These are phyloP conservation scores for Zeugodacus cucurbitae DNA, from an alignment of 1,140 invertebrate genomes.

Conservation along the genomic window DNA sequence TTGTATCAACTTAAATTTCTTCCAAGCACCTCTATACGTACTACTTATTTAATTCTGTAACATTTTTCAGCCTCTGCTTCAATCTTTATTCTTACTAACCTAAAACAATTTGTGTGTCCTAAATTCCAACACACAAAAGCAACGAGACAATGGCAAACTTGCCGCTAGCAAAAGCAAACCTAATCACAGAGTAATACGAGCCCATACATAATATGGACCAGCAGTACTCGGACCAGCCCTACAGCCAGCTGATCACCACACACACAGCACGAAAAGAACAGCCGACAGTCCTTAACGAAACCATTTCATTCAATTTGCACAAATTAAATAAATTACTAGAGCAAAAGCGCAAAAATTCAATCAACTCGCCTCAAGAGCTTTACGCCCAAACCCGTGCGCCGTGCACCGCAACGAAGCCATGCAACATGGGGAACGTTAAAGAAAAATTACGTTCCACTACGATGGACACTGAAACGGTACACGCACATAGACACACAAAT, in stretches of 20 bases:
- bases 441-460: conserved; percentile 39
- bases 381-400: neutral
- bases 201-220: neutral
- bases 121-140: conserved; percentile 24
- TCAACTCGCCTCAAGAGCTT: conserved; percentile 42
- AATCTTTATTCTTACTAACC: neutral
- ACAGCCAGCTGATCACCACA: neutral
- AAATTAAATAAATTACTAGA: conserved; percentile 43
- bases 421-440: neutral
- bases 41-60: neutral
- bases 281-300: conserved; percentile 24
- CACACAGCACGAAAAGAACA: neutral
- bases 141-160: neutral
- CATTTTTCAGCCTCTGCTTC: neutral
- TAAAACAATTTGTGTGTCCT: neutral
- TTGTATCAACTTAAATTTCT: neutral
- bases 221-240: neutral
- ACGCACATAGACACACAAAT: neutral
- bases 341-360: conserved; percentile 42
- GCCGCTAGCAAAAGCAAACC: neutral
- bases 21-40: neutral
- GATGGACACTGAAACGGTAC: neutral
- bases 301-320: conserved; percentile 40
- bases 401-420: neutral
- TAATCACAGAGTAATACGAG: neutral